Conservation (phyloP, 2,797 vertebrate genomes). For the Sebastes nivosus region DNA sequence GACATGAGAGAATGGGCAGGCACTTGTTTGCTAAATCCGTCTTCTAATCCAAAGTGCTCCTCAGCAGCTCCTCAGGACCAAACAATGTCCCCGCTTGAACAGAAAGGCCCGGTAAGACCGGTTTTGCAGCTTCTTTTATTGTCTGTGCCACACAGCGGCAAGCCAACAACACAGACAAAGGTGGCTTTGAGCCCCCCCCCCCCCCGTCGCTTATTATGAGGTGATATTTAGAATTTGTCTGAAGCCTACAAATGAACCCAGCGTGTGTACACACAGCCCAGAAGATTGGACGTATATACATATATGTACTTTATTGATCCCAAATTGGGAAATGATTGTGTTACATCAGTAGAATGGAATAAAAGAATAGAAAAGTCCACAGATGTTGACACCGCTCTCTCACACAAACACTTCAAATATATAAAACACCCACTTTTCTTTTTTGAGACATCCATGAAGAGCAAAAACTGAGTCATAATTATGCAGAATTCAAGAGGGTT, state of each 20-base stretch:
- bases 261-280: background rate
- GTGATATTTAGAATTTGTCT: background rate
- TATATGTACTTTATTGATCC: background rate
- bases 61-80: slow-evolving; percentile 59
- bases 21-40: slow-evolving; percentile 55
- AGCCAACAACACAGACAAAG: slow-evolving; percentile 74
- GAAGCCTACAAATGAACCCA: background rate
- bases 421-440: background rate
- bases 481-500: background rate
- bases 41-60: slow-evolving; percentile 51
- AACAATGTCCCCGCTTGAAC: slow-evolving; percentile 74
- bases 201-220: slow-evolving; percentile 2
- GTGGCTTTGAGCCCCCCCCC: slow-evolving; percentile 64
- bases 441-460: background rate
- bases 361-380: background rate
- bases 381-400: background rate
- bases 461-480: background rate
- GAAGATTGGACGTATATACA: background rate
- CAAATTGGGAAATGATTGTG: background rate
- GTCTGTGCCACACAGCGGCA: slow-evolving; percentile 65
- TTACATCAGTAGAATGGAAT: background rate
- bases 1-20: slow-evolving; percentile 35
- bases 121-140: slow-evolving; percentile 77
- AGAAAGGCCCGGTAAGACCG: slow-evolving; percentile 71
- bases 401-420: background rate